Evolutionary conservation across 2,888 invertebrate species (phyloP), one percentile per base, ranked within the genome.

Genomic region (Tinea trinotella): DNA sequence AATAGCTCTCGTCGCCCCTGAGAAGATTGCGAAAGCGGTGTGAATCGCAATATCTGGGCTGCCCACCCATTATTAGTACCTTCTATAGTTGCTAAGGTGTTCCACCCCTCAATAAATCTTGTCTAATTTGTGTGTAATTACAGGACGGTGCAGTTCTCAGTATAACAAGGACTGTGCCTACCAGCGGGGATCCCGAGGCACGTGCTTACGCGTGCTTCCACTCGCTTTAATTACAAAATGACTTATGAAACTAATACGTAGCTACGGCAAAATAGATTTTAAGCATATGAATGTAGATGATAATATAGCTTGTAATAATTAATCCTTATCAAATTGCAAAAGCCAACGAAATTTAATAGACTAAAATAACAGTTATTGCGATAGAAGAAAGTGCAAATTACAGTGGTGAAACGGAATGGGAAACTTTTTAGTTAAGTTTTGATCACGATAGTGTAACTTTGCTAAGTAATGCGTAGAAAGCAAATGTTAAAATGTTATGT

Each of bases 111-210:
- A 68, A 84, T 85, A 85, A 85, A 85, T 85, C 84, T 85, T 84
- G 80, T 82, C 83, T 85, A 85, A 85, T 85, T 85, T 85, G 83
- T 85, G 83, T 84, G 85, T 85, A 84, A 85, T 85, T 85, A 85
- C 82, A 81, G 82, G 75, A 76, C 75, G 74, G 81, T 70, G 74
- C 76, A 78, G 81, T 76, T 77, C 78, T 77, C 78, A 69, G 65
- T 71, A 81, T 81, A 79, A 82, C 85, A 76, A 83, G 83, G 81
- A 83, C 76, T 81, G n/a, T n/a, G 81, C 79, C 80, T 81, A 79
- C 70, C 79, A 76, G 80, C 83, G 72, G 83, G 84, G 83, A 71
- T 77, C 66, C 57, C 62, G 62, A 66, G 81, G 81, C 84, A 85
- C 85, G 85, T 83, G 84, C 82, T 77, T 75, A 78, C 79, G 77